phyloP scores from a whole-genome alignment of 2,888 invertebrate species.

The Morpho achilles region DNA sequence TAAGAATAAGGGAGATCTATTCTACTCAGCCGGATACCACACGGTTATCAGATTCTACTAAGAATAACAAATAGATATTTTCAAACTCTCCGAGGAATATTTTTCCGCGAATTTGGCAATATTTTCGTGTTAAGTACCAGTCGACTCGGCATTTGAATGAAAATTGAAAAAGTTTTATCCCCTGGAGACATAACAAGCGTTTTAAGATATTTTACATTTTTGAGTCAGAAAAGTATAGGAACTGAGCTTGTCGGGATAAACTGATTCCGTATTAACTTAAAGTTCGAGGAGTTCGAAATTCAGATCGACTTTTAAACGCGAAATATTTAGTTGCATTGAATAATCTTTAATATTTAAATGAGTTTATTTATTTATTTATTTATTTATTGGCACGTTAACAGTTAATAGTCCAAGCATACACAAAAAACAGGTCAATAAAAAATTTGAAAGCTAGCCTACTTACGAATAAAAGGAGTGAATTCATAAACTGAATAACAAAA shows the following conservation, averaged over 20 bases:
- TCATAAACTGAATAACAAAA: too few relatives aligned
- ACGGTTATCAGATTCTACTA: neutral
- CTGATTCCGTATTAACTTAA: conserved; percentile 8
- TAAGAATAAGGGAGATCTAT: too few relatives aligned
- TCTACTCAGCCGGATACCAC: neutral
- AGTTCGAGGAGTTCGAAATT: conserved; percentile 4
- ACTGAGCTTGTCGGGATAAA: conserved; percentile 12
- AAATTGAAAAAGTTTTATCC: conserved; percentile 69
- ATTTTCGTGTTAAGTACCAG: conserved; percentile 47
- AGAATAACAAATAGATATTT: conserved; percentile 18
- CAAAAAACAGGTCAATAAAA: too few relatives aligned
- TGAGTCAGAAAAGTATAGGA: conserved; percentile 13
- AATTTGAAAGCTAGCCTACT: too few relatives aligned
- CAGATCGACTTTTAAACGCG: neutral
- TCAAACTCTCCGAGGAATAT: conserved; percentile 34
- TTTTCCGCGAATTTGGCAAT: conserved; percentile 37
- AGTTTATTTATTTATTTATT: too few relatives aligned
- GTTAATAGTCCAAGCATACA: too few relatives aligned
- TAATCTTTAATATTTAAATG: too few relatives aligned
- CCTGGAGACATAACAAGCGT: conserved; percentile 46
- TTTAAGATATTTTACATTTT: conserved; percentile 36
- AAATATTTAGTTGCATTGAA: too few relatives aligned
- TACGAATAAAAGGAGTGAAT: too few relatives aligned
- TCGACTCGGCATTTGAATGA: conserved; percentile 52
- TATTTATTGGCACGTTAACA: too few relatives aligned